These are phyloP conservation scores for Drosophila mettleri DNA, from an alignment of 2,888 invertebrate genomes.

Conservation along the genomic window DNA sequence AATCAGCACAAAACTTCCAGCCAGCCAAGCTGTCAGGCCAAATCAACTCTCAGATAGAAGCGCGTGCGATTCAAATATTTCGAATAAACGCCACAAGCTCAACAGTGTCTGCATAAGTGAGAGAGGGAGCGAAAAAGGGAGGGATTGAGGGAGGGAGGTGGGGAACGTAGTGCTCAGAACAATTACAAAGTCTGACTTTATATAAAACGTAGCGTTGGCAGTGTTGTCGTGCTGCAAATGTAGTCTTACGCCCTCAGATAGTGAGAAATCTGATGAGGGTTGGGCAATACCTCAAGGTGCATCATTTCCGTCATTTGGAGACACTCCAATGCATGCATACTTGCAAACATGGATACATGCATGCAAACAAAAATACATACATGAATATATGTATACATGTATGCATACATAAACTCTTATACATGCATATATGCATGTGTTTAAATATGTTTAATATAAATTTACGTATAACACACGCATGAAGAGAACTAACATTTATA, in stretches of 20 bases:
- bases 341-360: too few species aligned
- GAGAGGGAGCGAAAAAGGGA: not conserved
- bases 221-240: constrained; percentile 47
- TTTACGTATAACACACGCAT: too few species aligned
- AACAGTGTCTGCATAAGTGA: not conserved
- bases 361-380: too few species aligned
- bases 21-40: not conserved
- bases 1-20: constrained; percentile 39
- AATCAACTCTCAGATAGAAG: constrained; percentile 21
- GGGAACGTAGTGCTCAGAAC: not conserved
- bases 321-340: too few species aligned
- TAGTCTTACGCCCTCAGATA: constrained; percentile 36
- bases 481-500: too few species aligned
- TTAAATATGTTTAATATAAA: too few species aligned
- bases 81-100: constrained; percentile 4
- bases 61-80: constrained; percentile 17
- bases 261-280: constrained; percentile 12
- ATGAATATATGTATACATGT: too few species aligned
- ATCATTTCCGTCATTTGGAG: constrained; percentile 54
- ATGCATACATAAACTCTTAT: too few species aligned
- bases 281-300: constrained; percentile 32
- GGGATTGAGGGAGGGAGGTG: not conserved
- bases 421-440: too few species aligned
- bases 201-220: not conserved
- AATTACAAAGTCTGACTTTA: not conserved